Conservation (phyloP, 2,888 invertebrate genomes). For the Erebia palarica region DNA sequence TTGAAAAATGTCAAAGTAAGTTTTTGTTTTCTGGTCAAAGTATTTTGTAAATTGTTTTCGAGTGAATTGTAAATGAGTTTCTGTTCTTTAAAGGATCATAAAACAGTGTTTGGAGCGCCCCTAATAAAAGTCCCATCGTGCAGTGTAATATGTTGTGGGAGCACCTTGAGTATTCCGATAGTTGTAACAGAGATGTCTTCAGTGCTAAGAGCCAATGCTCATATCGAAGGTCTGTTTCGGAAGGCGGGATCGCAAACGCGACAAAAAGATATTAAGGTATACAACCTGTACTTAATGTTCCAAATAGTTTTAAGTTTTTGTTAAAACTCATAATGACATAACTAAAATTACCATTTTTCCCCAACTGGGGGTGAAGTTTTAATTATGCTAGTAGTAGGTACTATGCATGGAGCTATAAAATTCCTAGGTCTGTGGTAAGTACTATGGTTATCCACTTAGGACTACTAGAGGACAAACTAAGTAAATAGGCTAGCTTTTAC, state of each 20-base stretch:
- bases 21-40: conserved; percentile 16
- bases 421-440: no score
- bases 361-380: neutral
- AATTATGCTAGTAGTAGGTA: no score
- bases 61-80: conserved; percentile 21
- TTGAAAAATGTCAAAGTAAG: conserved; percentile 79
- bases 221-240: conserved; percentile 92
- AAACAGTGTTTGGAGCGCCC: conserved; percentile 77
- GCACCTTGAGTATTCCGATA: conserved; percentile 86
- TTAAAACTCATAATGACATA: neutral
- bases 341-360: neutral
- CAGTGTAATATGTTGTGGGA: conserved; percentile 85
- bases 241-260: conserved; percentile 93
- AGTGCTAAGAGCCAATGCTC: conserved; percentile 85
- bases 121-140: conserved; percentile 73
- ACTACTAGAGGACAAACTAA: no score
- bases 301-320: neutral
- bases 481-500: no score
- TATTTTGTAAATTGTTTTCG: conserved; percentile 3
- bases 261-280: conserved; percentile 91
- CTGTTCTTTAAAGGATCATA: conserved; percentile 62
- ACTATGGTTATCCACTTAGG: no score
- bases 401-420: no score
- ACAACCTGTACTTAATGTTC: conserved; percentile 26
- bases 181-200: conserved; percentile 88